These are phyloP conservation scores for Stictonetta naevosa DNA, from an alignment of 2,113 vertebrate genomes.

Conservation along the genomic window DNA sequence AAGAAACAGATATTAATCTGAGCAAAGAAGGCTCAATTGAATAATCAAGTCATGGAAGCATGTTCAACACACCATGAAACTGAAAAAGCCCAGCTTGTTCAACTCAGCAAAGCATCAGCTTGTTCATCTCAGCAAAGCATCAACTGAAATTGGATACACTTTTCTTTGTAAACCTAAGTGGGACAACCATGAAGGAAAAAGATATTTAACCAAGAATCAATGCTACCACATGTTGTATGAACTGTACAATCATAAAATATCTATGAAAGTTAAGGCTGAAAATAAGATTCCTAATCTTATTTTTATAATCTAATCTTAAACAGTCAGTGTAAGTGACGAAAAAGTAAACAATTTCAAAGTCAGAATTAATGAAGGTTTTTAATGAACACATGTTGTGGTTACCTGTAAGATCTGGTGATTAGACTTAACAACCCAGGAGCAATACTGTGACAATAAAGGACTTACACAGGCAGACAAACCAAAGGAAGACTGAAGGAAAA, in stretches of 20 bases:
- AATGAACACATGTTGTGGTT: not conserved
- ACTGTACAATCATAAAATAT: not conserved
- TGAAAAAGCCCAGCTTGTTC: not conserved
- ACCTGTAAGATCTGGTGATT: not conserved
- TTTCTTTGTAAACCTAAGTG: not conserved
- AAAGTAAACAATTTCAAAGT: not conserved
- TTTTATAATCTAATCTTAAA: not conserved
- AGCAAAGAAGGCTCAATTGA: not conserved
- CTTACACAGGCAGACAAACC: not conserved
- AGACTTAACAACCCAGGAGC: not conserved
- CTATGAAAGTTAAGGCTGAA: not conserved
- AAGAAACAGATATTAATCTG: not conserved
- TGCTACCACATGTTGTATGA: not conserved
- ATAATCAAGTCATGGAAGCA: not conserved
- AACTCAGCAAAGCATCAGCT: not conserved
- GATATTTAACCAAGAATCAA: not conserved
- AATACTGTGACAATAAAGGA: not conserved
- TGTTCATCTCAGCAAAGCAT: not conserved
- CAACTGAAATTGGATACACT: not conserved
- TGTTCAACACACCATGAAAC: not conserved
- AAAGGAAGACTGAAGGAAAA: not conserved
- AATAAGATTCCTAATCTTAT: not conserved
- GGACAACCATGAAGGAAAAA: not conserved
- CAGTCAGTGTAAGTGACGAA: not conserved
- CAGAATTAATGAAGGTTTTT: not conserved